Base-by-base conservation (phyloP, 2,888 invertebrate genomes). In the Clunio marinus region DNA sequence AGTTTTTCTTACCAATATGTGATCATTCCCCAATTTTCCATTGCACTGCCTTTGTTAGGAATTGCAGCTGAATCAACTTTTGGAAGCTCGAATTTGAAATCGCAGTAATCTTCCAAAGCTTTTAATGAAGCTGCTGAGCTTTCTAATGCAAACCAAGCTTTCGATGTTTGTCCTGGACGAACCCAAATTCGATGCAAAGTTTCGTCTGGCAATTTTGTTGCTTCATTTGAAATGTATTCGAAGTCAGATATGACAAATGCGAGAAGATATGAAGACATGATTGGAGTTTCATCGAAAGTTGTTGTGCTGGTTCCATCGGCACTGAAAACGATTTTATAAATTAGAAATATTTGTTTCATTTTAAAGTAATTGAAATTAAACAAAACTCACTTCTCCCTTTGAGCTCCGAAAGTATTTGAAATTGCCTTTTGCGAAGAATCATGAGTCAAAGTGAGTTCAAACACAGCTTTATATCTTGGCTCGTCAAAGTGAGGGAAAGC, bases 401-500 rank as follows among this genome's bases (percentile, higher is more conserved):
- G n/a, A 20, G 13, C 58, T 1, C 22, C 58, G 15, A 28, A 27
- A 10, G 57, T 57, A 22, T 67, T 67, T 22, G 66, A 28, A 24
- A 55, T n/a, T 2, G 45, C 66, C 2, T 1, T 20, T 0, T 41
- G 22, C 7, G 32, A 27, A 8, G 3, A 8, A 27, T 32, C 66
- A 37, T 67, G 66, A 37, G 25, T 55, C 32, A 67, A 24, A 7
- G 80, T 81, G n/a, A 87, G 81, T 10, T 81, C 77, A 74, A 87
- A 88, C 1, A 76, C 74, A 0, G 88, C 86, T 73, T 88, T 88
- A 15, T 81, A 73, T 0, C 77, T 78, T 0, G 88, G 88, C 73
- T 88, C 87, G 70, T 88, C 88, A 74, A 84, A 87, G 73, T 88
- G 88, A 0, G 88, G 88, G 74, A 88, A 87, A 0, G 84, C 85